Base-by-base conservation (phyloP, 2,113 vertebrate species). In the Arothron firmamentum region DNA sequence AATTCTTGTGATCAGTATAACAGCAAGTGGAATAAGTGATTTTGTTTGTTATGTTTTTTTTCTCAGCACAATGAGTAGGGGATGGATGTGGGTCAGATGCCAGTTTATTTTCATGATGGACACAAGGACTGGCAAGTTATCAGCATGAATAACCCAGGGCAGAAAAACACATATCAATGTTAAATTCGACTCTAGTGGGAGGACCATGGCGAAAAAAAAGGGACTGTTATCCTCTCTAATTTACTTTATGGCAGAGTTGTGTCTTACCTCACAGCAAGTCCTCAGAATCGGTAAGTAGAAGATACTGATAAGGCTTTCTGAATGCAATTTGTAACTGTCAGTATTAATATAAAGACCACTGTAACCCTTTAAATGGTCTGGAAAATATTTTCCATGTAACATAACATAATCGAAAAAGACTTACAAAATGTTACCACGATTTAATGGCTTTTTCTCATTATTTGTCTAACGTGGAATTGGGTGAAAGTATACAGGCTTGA, bases 241-340 rank as follows among this genome's bases (percentile, higher is more conserved):
- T 65, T 92, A 80, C 86, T 77, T 94, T 54, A 83, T 86, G 50
- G 81, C 88, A 62, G 87, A 87, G 83, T 83, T 95, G 82, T 92
- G 92, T 62, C 88, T 88, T 65, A 92, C 91, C 83, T 87, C 89
- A 46, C 93, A 93, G 85, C 95, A 96, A 89, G 94, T 96, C 75
- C 91, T 97, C 77, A 87, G 95, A 85, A 94, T 97, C 81, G 94
- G 95, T 97, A 85, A 95, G 94, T 93, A 52, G n/a, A 8, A 28
- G 48, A 67, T 10, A 34, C 43, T 70, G 21, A 47, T 2, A n/a
- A 59, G 12, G 43, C 15, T n/a, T 57, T 16, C 47, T 8, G 7
- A 1, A 20, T 50, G 62, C 41, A 11, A 34, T 49, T 56, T 13
- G 17, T 56, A 19, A 20, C 6, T 7, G 14, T 18, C 15, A 14